phyloP scores from a whole-genome alignment of 1,140 invertebrate genomes.

The Watersipora subatra region DNA sequence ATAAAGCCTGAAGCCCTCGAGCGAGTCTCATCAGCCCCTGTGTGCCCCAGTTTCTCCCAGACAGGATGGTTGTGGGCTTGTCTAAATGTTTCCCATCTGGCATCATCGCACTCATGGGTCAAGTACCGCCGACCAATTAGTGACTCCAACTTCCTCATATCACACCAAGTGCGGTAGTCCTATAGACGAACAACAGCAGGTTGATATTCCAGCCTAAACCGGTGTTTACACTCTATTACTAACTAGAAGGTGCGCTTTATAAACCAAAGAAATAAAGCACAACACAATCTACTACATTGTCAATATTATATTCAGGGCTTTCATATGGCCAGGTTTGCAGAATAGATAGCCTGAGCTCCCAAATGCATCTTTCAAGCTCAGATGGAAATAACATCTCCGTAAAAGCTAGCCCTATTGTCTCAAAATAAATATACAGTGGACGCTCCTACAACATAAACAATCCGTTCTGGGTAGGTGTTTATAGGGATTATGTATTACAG shows the following conservation, averaged over 20 bases:
- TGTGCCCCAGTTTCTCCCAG: conserved; percentile 30
- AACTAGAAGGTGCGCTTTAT: too few relatives aligned
- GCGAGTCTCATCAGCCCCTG: conserved; percentile 35
- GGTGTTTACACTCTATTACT: too few relatives aligned
- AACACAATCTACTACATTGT: too few relatives aligned
- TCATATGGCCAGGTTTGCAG: not conserved
- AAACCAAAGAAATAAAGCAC: too few relatives aligned
- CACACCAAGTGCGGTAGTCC: conserved; percentile 90
- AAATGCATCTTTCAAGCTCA: not conserved
- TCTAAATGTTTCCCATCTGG: conserved; percentile 60
- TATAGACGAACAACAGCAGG: conserved; percentile 38
- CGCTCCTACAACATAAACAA: too few relatives aligned
- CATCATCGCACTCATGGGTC: conserved; percentile 90
- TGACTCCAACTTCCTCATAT: conserved; percentile 72
- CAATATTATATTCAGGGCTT: not conserved
- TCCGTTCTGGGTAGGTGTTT: not conserved
- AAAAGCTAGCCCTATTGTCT: too few relatives aligned
- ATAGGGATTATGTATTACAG: not conserved
- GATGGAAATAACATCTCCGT: too few relatives aligned
- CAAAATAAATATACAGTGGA: conserved; percentile 4
- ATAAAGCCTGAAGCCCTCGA: not conserved
- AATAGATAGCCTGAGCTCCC: not conserved
- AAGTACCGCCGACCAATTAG: conserved; percentile 72
- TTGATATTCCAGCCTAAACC: too few relatives aligned
- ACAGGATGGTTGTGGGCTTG: conserved; percentile 33